A percentile compares a stretch with the other conserved stretches of the same genome.
Conservation (phyloP, 2,888 invertebrate genomes). For the Aphidius colemani region DNA sequence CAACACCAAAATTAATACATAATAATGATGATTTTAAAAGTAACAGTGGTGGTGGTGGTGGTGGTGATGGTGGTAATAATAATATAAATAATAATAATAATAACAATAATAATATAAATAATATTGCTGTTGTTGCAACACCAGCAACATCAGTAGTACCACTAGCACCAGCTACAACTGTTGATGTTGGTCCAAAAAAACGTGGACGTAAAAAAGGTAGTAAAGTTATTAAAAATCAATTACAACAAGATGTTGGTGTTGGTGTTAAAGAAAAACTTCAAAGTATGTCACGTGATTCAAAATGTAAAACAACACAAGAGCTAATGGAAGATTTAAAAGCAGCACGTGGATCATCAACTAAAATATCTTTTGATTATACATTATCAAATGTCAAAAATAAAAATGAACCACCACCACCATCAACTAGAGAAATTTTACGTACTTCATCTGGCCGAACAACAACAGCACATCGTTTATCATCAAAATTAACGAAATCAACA, state of each 20-base stretch:
- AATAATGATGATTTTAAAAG: not conserved
- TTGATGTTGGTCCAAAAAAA: constrained; percentile 61
- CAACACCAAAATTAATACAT: constrained; percentile 42
- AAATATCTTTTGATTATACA: constrained; percentile 39
- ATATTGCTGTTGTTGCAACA: too few species aligned
- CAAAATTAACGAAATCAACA: constrained; percentile 7
- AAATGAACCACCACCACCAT: constrained; percentile 51
- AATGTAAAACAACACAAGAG: constrained; percentile 80
- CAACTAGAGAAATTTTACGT: constrained; percentile 55
- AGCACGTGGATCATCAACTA: constrained; percentile 61
- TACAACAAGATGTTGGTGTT: constrained; percentile 54
- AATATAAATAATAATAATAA: too few species aligned
- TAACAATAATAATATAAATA: too few species aligned
- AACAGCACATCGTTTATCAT: not conserved
- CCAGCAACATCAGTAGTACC: too few species aligned
- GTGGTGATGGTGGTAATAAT: constrained; percentile 21
- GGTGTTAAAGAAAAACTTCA: constrained; percentile 66
- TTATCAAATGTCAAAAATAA: constrained; percentile 45
- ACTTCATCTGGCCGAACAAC: constrained; percentile 31
- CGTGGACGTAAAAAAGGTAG: constrained; percentile 67
- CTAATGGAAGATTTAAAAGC: constrained; percentile 77
- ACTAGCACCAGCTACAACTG: constrained; percentile 22
- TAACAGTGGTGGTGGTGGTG: not conserved
- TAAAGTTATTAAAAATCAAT: constrained; percentile 62
- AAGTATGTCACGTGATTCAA: constrained; percentile 66